A percentile compares a stretch with the other conserved stretches of the same genome.
Evolutionary conservation across 2,113 vertebrate genomes (phyloP).

Genomic region (Boulengeromyrus knoepffleri): DNA sequence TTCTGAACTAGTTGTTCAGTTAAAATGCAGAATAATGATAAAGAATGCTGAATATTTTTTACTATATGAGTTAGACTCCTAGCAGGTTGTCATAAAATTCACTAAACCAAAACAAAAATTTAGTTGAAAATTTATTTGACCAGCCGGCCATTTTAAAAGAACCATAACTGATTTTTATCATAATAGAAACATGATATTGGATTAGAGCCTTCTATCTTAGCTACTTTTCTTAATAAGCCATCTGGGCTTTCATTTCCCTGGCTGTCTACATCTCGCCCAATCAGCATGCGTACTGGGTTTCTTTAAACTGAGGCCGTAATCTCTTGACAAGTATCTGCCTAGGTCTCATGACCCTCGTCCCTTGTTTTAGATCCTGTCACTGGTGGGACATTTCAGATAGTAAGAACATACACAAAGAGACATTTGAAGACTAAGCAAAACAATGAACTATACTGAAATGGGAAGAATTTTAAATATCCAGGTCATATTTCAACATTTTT

Average conservation of each 20-base stretch:
- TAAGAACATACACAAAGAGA: constrained; percentile 15
- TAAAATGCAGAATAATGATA: not conserved
- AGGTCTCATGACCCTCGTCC: not conserved
- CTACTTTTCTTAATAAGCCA: constrained; percentile 14
- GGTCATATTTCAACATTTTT: not conserved
- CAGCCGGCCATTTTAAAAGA: not conserved
- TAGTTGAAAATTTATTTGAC: not conserved
- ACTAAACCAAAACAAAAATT: not conserved
- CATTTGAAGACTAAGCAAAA: not conserved
- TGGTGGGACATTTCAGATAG: constrained; percentile 2
- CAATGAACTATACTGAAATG: not conserved
- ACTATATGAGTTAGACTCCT: not conserved
- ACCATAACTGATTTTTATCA: not conserved
- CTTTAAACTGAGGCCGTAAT: constrained; percentile 1
- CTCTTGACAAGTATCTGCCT: constrained; percentile 7
- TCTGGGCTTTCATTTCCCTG: not conserved
- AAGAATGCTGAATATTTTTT: not conserved
- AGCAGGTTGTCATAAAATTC: not conserved
- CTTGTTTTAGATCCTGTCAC: constrained; percentile 6
- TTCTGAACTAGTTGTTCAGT: not conserved
- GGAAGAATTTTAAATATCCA: not conserved
- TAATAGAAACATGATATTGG: constrained; percentile 14
- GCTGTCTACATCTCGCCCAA: not conserved
- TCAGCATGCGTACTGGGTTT: constrained; percentile 17
- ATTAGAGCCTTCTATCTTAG: not conserved